A percentile compares a stretch with the other conserved stretches of the same genome.
Conservation (phyloP, 2,888 invertebrate species). For the Thumatha senex region DNA sequence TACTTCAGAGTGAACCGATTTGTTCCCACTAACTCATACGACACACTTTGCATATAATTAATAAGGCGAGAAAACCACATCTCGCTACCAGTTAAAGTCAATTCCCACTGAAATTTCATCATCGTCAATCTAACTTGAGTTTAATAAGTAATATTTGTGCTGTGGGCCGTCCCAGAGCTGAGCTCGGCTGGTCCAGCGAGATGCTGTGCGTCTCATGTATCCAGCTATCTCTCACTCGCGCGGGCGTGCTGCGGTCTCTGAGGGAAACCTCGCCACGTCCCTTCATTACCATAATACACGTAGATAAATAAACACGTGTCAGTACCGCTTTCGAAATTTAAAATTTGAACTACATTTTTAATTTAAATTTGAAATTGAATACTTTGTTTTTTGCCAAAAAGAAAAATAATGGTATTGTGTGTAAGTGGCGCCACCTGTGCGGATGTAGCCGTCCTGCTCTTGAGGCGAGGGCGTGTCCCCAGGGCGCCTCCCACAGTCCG, state of each 20-base stretch:
- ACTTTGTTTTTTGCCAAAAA: conserved; percentile 23
- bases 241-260: conserved; percentile 58
- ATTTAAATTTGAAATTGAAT: conserved; percentile 7
- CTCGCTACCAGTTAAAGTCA: conserved; percentile 73
- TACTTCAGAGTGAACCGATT: conserved; percentile 25
- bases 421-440: conserved; percentile 73
- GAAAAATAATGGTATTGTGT: conserved; percentile 24
- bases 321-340: conserved; percentile 17
- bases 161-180: conserved; percentile 72
- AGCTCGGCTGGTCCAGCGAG: conserved; percentile 67
- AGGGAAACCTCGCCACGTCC: conserved; percentile 61
- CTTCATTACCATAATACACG: conserved; percentile 58
- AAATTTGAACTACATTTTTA: conserved; percentile 29
- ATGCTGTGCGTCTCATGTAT: conserved; percentile 68
- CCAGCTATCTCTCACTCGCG: conserved; percentile 68
- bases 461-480: conserved; percentile 83
- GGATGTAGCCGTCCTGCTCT: conserved; percentile 75
- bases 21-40: conserved; percentile 39
- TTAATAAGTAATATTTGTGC: conserved; percentile 76
- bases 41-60: conserved; percentile 58
- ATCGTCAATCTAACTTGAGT: conserved; percentile 78
- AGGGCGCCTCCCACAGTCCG: conserved; percentile 80
- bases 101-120: conserved; percentile 83
- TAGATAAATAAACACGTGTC: conserved; percentile 45
- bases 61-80: conserved; percentile 73